phyloP scores from a whole-genome alignment of 30 jellyfish, hydroid and myxozoan species.

The Mastigias papua region DNA sequence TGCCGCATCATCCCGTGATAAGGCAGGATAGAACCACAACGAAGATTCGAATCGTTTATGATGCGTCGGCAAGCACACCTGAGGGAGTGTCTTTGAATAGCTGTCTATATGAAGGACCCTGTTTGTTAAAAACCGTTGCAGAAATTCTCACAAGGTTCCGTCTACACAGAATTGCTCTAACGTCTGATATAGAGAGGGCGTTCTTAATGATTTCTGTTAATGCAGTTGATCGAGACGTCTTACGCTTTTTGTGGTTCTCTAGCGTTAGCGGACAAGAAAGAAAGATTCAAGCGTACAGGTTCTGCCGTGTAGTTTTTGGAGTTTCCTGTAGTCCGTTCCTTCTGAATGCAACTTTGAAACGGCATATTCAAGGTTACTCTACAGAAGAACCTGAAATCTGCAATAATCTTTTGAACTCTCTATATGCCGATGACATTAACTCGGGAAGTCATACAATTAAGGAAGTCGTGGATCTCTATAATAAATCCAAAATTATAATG shows the following conservation, averaged over 20 bases:
- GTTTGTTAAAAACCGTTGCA: slow-evolving; percentile 44
- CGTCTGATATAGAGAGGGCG: too few species aligned
- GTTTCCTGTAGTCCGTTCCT: slow-evolving; percentile 73
- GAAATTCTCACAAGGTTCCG: slow-evolving; percentile 68
- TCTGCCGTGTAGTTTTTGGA: slow-evolving; percentile 73
- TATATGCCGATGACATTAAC: slow-evolving; percentile 65
- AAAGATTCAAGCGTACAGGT: slow-evolving; percentile 49
- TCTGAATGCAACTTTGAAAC: slow-evolving; percentile 55
- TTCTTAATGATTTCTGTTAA: slow-evolving; percentile 40
- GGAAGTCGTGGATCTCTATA: slow-evolving; percentile 35
- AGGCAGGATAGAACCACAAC: slow-evolving; percentile 70
- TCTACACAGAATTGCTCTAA: slow-evolving; percentile 44
- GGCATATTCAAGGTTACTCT: slow-evolving; percentile 45
- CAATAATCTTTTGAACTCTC: slow-evolving; percentile 19
- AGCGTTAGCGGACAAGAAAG: neutral
- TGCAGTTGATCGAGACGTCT: slow-evolving; percentile 55
- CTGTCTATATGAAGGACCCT: slow-evolving; percentile 68
- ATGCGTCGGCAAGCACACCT: slow-evolving; percentile 48
- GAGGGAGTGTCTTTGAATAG: slow-evolving; percentile 58
- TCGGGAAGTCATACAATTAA: slow-evolving; percentile 33
- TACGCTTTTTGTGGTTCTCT: slow-evolving; percentile 72
- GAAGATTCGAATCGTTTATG: slow-evolving; percentile 76
- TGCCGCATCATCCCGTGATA: slow-evolving; percentile 80
- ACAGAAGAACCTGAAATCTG: slow-evolving; percentile 34
- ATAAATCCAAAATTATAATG: slow-evolving; percentile 28